Percentiles rank a stretch among this genome's conserved stretches.
Conservation (phyloP, 2,113 vertebrate genomes). For the Plestiodon gilberti region DNA sequence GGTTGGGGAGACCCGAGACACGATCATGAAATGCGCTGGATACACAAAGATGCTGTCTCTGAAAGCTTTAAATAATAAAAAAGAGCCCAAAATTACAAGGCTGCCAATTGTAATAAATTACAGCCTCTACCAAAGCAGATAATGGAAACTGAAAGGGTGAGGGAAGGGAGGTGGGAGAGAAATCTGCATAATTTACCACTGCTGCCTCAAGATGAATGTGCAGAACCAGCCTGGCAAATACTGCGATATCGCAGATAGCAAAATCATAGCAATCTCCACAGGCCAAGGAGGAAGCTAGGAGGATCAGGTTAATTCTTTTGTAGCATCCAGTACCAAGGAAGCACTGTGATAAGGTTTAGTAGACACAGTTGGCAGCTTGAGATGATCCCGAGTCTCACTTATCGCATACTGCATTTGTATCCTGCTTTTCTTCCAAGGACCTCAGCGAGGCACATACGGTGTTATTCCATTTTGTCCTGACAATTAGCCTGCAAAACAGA, state of each 20-base stretch:
- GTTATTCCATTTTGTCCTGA: not conserved
- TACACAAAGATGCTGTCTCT: slow-evolving; percentile 66
- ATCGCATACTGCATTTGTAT: not conserved
- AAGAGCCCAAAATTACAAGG: slow-evolving; percentile 74
- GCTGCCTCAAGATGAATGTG: slow-evolving; percentile 72
- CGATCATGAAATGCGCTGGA: slow-evolving; percentile 67
- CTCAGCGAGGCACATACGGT: not conserved
- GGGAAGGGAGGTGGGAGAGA: slow-evolving; percentile 57
- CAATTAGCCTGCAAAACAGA: not conserved
- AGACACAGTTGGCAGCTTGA: not conserved
- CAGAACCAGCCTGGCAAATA: slow-evolving; percentile 56
- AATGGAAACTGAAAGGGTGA: slow-evolving; percentile 72
- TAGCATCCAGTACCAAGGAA: not conserved
- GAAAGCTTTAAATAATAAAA: slow-evolving; percentile 62
- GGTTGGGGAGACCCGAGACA: slow-evolving; percentile 63
- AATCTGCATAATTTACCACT: slow-evolving; percentile 75
- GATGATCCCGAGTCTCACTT: not conserved
- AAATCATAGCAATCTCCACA: slow-evolving; percentile 36
- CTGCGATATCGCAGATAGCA: slow-evolving; percentile 60
- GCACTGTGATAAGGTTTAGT: not conserved
- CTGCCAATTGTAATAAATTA: slow-evolving; percentile 77
- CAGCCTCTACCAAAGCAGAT: slow-evolving; percentile 74
- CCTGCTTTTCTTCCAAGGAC: not conserved
- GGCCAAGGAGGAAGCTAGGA: not conserved
- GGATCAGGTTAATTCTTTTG: not conserved